Percentiles rank a stretch among this genome's conserved stretches.
Evolutionary conservation across 1,140 invertebrate species (phyloP).

Genomic region (Argopecten irradians): DNA sequence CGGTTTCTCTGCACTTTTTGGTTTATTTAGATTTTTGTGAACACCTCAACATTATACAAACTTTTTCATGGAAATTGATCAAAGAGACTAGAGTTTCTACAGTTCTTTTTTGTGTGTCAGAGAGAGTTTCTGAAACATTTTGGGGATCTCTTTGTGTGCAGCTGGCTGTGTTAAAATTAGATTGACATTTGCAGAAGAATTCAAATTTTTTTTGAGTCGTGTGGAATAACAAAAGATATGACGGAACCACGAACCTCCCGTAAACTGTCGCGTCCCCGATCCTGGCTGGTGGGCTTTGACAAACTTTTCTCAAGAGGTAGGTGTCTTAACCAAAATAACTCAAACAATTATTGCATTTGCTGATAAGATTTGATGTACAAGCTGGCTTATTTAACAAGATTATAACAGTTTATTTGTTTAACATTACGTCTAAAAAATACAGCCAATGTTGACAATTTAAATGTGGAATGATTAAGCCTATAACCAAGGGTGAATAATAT

Average conservation of each 20-base stretch:
- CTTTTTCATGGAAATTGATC: not conserved
- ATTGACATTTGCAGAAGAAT: not conserved
- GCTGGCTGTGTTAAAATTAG: not conserved
- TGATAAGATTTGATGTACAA: not conserved
- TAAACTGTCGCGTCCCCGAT: conserved; percentile 28
- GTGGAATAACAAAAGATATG: not conserved
- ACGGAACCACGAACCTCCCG: not conserved
- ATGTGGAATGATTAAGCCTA: too few species aligned
- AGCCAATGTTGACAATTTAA: too few species aligned
- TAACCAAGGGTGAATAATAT: too few species aligned
- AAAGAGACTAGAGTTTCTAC: not conserved
- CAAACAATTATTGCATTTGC: not conserved
- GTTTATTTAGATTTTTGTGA: not conserved
- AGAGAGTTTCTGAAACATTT: not conserved
- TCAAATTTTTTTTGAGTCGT: not conserved
- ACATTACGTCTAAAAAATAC: too few species aligned
- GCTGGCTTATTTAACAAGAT: not conserved
- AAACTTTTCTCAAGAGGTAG: conserved; percentile 36
- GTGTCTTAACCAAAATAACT: not conserved
- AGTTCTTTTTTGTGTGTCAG: not conserved
- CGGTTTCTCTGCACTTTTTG: not conserved
- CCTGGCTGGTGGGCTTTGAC: conserved; percentile 37
- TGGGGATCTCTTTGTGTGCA: not conserved
- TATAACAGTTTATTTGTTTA: not conserved
- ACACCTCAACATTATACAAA: not conserved